Evolutionary conservation across 2,888 invertebrate species (phyloP).

Genomic region (Drosophila helvetica): DNA sequence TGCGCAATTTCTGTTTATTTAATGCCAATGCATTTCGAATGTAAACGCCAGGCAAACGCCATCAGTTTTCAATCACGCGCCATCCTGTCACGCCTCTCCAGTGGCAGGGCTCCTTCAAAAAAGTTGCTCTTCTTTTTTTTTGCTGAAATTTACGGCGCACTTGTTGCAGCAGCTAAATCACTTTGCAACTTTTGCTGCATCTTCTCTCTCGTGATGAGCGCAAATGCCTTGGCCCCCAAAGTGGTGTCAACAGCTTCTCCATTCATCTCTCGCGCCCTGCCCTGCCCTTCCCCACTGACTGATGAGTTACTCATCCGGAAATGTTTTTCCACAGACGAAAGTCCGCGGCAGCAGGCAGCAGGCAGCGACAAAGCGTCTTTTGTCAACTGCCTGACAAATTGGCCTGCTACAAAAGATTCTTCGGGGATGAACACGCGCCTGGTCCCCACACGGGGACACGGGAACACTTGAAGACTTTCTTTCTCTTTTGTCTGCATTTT

Average conservation of each 20-base stretch:
- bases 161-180: conserved; percentile 76
- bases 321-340: conserved; percentile 69
- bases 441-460: background rate
- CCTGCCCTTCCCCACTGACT: conserved; percentile 58
- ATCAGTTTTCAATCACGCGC: conserved; percentile 80
- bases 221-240: conserved; percentile 72
- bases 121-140: background rate
- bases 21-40: conserved; percentile 79
- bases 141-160: conserved; percentile 72
- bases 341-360: conserved; percentile 23
- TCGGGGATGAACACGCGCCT: background rate
- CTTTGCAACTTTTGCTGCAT: conserved; percentile 78
- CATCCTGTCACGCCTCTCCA: conserved; percentile 21
- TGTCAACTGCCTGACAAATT: conserved; percentile 79
- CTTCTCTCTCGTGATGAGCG: conserved; percentile 4
- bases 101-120: background rate
- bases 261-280: conserved; percentile 22
- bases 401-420: conserved; percentile 54
- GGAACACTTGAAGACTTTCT: conserved; percentile 8
- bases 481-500: conserved; percentile 17
- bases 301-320: conserved; percentile 80
- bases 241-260: conserved; percentile 79
- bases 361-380: conserved; percentile 69
- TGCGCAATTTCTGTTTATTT: conserved; percentile 79
- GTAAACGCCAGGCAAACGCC: conserved; percentile 65